These are phyloP conservation scores for Drosophila serrata DNA, from an alignment of 1,140 invertebrate genomes.

Conservation along the genomic window DNA sequence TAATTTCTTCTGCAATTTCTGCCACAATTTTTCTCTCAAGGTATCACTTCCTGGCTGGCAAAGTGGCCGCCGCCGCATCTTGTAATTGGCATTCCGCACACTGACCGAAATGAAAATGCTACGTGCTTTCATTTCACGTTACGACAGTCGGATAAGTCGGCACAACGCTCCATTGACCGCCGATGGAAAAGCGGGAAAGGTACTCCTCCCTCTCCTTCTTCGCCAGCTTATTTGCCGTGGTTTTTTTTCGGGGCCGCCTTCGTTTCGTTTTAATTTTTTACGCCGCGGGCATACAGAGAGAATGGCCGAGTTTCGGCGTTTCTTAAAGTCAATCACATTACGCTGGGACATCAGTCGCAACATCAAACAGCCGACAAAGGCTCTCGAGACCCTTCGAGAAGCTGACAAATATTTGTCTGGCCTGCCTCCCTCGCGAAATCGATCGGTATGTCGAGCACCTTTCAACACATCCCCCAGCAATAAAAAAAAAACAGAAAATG, in stretches of 20 bases:
- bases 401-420: constrained; percentile 52
- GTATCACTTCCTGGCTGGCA: constrained; percentile 1
- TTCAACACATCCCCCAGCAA: constrained; percentile 39
- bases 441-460: constrained; percentile 49
- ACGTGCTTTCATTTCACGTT: constrained; percentile 82
- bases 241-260: constrained; percentile 22
- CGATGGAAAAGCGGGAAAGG: constrained; percentile 39
- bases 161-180: constrained; percentile 75
- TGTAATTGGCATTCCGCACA: constrained; percentile 83
- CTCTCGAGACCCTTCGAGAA: constrained; percentile 42
- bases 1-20: not conserved
- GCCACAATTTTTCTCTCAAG: not conserved
- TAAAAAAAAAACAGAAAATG: no score
- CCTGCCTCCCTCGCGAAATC: constrained; percentile 41
- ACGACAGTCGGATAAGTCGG: constrained; percentile 69
- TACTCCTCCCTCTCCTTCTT: not conserved
- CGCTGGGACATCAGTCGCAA: constrained; percentile 34
- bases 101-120: constrained; percentile 83
- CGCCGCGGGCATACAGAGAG: constrained; percentile 59
- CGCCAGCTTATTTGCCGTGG: constrained; percentile 62
- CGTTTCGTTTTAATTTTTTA: constrained; percentile 71
- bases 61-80: constrained; percentile 58
- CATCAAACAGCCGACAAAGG: constrained; percentile 52
- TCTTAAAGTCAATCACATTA: constrained; percentile 76
- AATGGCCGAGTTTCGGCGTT: constrained; percentile 33